Evolutionary conservation across 2,113 vertebrate genomes (phyloP).

Genomic region (Microtus richardsoni): DNA sequence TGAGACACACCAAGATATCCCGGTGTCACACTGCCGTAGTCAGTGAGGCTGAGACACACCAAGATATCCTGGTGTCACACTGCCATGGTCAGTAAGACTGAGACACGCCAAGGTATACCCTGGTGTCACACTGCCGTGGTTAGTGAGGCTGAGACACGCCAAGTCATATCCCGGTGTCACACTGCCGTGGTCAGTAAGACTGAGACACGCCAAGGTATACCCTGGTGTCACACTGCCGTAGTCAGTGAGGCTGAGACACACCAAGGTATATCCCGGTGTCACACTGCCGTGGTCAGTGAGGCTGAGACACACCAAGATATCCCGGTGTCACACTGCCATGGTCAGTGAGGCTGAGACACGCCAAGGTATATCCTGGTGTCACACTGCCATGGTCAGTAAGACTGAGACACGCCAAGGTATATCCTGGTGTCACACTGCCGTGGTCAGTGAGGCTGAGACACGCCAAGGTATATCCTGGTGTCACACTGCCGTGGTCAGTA

Average conservation of each 20-base stretch:
- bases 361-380: not conserved
- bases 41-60: not conserved
- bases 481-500: not conserved
- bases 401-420: not conserved
- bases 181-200: no score
- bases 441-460: not conserved
- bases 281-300: not conserved
- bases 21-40: no score
- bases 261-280: not conserved
- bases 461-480: not conserved
- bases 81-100: not conserved
- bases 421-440: not conserved
- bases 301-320: no score
- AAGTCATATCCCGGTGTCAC: not conserved
- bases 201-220: not conserved
- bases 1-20: no score
- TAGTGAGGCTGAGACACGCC: not conserved
- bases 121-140: not conserved
- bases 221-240: not conserved
- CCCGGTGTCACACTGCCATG: no score
- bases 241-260: not conserved
- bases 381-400: not conserved
- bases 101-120: not conserved
- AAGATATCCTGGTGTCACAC: not conserved
- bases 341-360: not conserved